phyloP scores from a whole-genome alignment of 1,140 invertebrate genomes.

The Zaprionus davidi region DNA sequence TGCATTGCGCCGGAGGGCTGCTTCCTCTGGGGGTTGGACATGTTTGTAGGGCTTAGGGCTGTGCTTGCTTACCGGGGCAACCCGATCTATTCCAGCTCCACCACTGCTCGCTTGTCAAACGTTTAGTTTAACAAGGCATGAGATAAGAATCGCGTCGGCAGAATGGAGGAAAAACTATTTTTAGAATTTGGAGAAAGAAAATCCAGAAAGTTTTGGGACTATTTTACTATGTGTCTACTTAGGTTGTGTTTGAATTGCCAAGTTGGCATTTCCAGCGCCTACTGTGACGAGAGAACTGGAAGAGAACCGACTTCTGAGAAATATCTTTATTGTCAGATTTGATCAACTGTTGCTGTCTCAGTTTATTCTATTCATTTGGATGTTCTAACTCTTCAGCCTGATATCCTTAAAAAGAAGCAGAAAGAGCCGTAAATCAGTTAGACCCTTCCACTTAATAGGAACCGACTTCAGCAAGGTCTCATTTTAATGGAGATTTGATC shows the following conservation, averaged over 20 bases:
- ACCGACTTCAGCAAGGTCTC: too few species aligned
- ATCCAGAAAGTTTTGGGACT: neutral
- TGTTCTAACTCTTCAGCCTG: too few species aligned
- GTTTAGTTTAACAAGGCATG: neutral
- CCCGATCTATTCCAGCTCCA: too few species aligned
- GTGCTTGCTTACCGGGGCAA: neutral
- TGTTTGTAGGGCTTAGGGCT: neutral
- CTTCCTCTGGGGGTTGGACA: neutral
- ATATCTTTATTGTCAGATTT: too few species aligned
- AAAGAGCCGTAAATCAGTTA: too few species aligned
- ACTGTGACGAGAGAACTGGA: neutral
- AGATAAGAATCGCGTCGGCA: neutral
- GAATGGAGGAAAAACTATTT: neutral
- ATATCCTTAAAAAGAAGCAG: too few species aligned
- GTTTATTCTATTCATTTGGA: too few species aligned
- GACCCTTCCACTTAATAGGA: too few species aligned
- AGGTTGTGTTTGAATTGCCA: neutral
- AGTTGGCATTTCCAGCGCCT: neutral
- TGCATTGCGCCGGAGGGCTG: neutral
- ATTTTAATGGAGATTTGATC: too few species aligned
- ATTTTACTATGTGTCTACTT: neutral
- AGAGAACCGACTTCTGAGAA: too few species aligned
- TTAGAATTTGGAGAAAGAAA: neutral
- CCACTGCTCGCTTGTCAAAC: too few species aligned
- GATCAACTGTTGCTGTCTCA: too few species aligned